Percentiles rank a stretch among this genome's conserved stretches.
Evolutionary conservation across 2,113 vertebrate genomes (phyloP).

Genomic region (Corydoras sp.): DNA sequence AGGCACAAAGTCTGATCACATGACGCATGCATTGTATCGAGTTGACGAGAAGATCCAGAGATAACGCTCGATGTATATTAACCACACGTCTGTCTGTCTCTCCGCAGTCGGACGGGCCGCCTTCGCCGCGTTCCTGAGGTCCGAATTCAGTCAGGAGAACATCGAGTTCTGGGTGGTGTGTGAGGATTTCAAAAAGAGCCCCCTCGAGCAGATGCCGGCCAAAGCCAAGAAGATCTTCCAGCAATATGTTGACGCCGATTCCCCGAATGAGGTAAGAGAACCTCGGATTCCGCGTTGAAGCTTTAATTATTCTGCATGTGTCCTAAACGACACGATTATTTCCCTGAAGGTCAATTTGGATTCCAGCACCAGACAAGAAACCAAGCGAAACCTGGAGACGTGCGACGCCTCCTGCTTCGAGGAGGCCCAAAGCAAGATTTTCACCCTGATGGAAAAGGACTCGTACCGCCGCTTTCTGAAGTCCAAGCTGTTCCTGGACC

Average conservation of each 20-base stretch:
- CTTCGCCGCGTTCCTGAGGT: conserved; percentile 79
- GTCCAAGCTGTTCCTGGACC: conserved; percentile 57
- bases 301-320: too few species aligned
- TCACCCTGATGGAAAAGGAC: conserved; percentile 71
- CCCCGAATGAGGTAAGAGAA: conserved; percentile 76
- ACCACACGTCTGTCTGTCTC: neutral
- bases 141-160: conserved; percentile 89
- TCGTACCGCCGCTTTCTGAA: conserved; percentile 70
- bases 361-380: conserved; percentile 59
- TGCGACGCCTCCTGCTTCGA: conserved; percentile 56
- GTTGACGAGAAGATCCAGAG: neutral
- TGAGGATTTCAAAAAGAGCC: conserved; percentile 79
- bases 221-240: conserved; percentile 82
- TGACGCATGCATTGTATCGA: neutral
- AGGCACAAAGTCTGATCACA: conserved; percentile 16
- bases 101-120: conserved; percentile 71
- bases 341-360: conserved; percentile 67
- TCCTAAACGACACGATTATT: neutral
- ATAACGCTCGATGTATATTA: neutral
- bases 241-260: conserved; percentile 76
- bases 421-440: conserved; percentile 68
- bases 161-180: conserved; percentile 87
- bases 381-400: conserved; percentile 51
- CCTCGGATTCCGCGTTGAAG: too few species aligned
- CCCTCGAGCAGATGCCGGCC: conserved; percentile 59